Percentiles rank a stretch among this genome's conserved stretches.
Evolutionary conservation across 2,888 invertebrate species (phyloP).

Genomic region (Andrena flavipes): DNA sequence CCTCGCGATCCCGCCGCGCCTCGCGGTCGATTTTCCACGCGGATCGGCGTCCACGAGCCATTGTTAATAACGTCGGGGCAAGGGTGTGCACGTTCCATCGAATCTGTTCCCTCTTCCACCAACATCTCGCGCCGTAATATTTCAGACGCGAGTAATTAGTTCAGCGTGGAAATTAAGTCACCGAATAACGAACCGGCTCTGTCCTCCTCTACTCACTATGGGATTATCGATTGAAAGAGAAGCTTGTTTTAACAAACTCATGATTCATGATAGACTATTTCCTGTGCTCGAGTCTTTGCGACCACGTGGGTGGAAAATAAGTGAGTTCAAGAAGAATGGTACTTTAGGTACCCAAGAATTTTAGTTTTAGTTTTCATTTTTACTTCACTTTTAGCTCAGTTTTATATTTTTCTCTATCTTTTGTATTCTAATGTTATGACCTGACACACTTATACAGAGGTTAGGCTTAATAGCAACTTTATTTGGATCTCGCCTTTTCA

Average conservation of each 20-base stretch:
- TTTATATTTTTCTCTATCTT: too few relatives aligned
- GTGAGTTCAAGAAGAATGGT: too few relatives aligned
- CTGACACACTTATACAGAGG: too few relatives aligned
- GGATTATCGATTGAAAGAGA: not conserved
- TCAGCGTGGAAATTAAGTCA: not conserved
- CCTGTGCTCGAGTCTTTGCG: not conserved
- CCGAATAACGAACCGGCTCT: not conserved
- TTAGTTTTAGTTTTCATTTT: too few relatives aligned
- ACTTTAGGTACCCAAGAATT: too few relatives aligned
- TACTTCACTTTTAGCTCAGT: too few relatives aligned
- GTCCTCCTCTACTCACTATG: not conserved
- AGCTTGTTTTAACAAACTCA: not conserved
- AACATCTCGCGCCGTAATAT: not conserved
- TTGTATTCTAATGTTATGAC: too few relatives aligned
- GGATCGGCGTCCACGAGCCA: conserved; percentile 14
- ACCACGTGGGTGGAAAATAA: too few relatives aligned
- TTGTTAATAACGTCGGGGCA: conserved; percentile 30
- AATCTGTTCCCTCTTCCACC: not conserved
- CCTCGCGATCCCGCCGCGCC: not conserved
- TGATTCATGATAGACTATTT: not conserved
- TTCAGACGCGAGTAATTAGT: not conserved
- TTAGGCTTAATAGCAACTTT: too few relatives aligned
- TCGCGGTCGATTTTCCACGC: conserved; percentile 37
- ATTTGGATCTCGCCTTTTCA: too few relatives aligned
- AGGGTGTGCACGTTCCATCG: not conserved